Base-by-base conservation (phyloP, 2,113 vertebrate genomes). In the Choloepus hoffmanni region DNA sequence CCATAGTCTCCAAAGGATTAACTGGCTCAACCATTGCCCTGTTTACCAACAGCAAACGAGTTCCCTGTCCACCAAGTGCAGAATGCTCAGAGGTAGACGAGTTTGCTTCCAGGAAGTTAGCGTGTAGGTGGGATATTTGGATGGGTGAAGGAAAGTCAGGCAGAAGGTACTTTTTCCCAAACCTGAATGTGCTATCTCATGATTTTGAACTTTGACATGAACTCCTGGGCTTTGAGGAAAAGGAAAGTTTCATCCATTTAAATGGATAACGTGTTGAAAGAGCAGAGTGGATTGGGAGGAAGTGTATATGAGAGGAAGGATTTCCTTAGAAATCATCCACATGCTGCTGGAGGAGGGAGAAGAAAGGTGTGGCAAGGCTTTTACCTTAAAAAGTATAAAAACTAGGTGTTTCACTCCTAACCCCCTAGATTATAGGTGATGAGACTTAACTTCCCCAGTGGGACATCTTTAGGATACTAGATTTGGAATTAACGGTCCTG, bases 41-140 rank as follows among this genome's bases (percentile, higher is more conserved):
- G 55, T 79, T 93, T 89, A 2, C 83, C 96, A 63, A 94, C 86
- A 95, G 94, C 88, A 97, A 96, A 93, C 26, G 53, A 72, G 97
- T 88, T 90, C 81, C 91, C 85, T 19, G 21, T 62, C 55, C 21
- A 19, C 70, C 21, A 5, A 85, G 97, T 92, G 70, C 96, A 95
- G 92, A 81, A 88, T 92, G 85, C 95, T 95, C 76, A 95, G 90
- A 78, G 43, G 93, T 96, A 79, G 97, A 72, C 0, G 81, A 96
- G 91, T 95, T 98, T 96, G 97, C 3, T 82, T 97, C 40, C 91
- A 94, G 97, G 96, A 97, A 96, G 97, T 98, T 98, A 97, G 95
- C 26, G 53, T 90, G 96, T 58, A 94, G 95, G 94, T 94, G 96
- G 92, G 13, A 96, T 94, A 97, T 98, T 97, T 97, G 95, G 92